phyloP scores from a whole-genome alignment of 2,888 invertebrate species.

The Augochlorella aurata region DNA sequence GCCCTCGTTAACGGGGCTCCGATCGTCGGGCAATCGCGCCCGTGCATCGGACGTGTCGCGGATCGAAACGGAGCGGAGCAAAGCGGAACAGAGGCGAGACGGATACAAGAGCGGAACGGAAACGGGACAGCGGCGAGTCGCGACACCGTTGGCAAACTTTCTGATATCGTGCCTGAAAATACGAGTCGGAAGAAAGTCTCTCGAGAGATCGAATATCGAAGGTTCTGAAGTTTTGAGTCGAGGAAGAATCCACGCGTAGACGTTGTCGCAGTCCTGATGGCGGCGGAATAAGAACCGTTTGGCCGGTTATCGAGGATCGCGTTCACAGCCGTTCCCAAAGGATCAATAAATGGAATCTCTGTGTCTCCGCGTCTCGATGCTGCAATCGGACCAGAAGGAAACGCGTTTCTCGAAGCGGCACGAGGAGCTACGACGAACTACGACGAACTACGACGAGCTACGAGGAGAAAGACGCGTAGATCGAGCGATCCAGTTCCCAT shows the following conservation, averaged over 20 bases:
- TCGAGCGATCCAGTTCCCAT: constrained; percentile 65
- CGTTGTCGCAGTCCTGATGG: no score
- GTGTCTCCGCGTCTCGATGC: neutral
- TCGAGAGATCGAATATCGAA: no score
- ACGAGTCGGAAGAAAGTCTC: no score
- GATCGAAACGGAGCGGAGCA: constrained; percentile 34
- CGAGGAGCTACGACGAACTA: constrained; percentile 25
- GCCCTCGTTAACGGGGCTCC: constrained; percentile 56
- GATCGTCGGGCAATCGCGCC: constrained; percentile 53
- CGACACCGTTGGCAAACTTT: no score
- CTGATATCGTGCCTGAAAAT: no score
- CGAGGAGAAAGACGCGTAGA: constrained; percentile 43
- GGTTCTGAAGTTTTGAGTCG: no score
- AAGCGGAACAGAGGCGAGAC: neutral
- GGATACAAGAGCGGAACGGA: no score
- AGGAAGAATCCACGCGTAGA: no score
- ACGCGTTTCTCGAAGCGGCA: constrained; percentile 43
- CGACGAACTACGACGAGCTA: constrained; percentile 26
- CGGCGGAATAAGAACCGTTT: neutral
- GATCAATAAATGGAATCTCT: constrained; percentile 21
- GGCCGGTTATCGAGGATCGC: neutral
- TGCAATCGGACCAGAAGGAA: constrained; percentile 19
- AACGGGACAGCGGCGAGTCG: no score
- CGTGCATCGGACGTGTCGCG: constrained; percentile 38
- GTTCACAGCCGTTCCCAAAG: constrained; percentile 21